phyloP scores from a whole-genome alignment of 2,888 invertebrate species.

The Drosophila koepferae region DNA sequence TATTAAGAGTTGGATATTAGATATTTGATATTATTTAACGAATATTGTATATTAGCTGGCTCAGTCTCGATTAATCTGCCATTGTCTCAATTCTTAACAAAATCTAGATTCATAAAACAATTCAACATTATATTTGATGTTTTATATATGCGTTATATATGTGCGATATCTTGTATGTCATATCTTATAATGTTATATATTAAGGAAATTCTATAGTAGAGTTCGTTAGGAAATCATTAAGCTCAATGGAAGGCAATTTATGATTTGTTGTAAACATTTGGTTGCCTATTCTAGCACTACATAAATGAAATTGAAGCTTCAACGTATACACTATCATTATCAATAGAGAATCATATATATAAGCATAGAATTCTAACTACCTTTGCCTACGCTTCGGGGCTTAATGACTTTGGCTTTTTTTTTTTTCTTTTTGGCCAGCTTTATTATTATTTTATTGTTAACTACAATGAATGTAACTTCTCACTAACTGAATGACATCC shows the following conservation, averaged over 20 bases:
- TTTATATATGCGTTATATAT: background rate
- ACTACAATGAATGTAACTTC: constrained; percentile 2
- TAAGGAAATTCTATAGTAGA: background rate
- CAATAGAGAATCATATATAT: background rate
- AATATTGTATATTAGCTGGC: background rate
- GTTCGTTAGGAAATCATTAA: background rate
- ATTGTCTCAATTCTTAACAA: no score
- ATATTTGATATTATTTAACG: background rate
- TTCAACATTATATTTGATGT: background rate
- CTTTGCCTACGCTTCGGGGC: background rate
- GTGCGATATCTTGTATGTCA: no score
- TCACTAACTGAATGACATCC: background rate
- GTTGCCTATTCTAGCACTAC: no score
- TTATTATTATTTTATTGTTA: background rate
- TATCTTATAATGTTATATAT: background rate
- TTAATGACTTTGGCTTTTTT: background rate
- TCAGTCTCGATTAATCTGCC: background rate
- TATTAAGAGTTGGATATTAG: background rate
- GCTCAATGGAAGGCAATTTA: background rate
- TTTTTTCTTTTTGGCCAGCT: background rate
- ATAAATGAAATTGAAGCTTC: no score
- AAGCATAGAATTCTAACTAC: no score
- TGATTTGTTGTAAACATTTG: no score
- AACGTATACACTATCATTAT: background rate
- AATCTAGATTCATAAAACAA: no score